Evolutionary conservation across 2,113 vertebrate species (phyloP).

Genomic region (Toxostoma redivivum): DNA sequence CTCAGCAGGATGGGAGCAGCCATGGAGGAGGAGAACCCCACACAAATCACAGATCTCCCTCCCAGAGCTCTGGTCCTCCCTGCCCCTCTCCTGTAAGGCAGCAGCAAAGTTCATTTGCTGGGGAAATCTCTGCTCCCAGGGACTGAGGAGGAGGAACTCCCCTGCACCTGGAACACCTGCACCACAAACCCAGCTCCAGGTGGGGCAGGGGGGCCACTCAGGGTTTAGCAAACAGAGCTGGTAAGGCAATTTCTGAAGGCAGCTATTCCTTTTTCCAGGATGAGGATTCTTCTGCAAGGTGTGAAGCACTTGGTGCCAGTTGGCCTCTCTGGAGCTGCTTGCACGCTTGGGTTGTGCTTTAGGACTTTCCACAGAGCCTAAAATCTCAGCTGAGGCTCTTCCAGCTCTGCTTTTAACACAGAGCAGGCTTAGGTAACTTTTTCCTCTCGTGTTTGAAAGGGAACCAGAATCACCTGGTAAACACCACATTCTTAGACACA

Average conservation of each 20-base stretch:
- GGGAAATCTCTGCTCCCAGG: background rate
- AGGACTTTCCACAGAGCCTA: background rate
- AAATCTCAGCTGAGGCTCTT: background rate
- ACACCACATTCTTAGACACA: background rate
- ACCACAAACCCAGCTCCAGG: too few relatives aligned
- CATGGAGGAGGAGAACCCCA: fast-evolving
- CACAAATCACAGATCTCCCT: background rate
- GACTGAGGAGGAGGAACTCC: background rate
- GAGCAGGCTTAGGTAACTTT: background rate
- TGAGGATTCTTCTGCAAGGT: background rate
- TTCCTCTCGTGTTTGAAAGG: background rate
- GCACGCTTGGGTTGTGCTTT: background rate
- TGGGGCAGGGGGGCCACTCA: too few relatives aligned
- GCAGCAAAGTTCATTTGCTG: background rate
- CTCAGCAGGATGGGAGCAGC: background rate
- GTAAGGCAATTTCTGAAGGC: background rate
- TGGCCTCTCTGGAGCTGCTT: background rate
- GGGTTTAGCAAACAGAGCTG: background rate
- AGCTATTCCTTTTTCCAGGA: background rate
- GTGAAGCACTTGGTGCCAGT: background rate
- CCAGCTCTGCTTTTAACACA: background rate
- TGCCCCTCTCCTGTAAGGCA: background rate
- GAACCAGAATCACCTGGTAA: background rate
- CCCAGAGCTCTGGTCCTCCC: background rate
- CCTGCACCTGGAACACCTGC: too few relatives aligned